A percentile compares a stretch with the other conserved stretches of the same genome.
These are phyloP conservation scores for Oithona nana DNA, from an alignment of 2,888 invertebrate genomes.

Conservation along the genomic window DNA sequence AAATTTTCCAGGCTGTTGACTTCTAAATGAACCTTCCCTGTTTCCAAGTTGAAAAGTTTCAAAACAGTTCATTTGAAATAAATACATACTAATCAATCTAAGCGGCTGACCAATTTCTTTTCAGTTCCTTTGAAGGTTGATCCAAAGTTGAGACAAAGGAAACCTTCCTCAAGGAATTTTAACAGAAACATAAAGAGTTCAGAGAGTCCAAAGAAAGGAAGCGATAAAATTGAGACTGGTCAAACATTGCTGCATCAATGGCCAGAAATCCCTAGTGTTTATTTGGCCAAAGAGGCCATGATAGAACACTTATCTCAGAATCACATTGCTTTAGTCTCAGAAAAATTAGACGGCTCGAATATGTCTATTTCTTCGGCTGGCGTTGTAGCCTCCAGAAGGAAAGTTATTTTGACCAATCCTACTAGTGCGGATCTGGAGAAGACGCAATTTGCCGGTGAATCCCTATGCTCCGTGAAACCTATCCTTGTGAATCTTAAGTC, in stretches of 20 bases:
- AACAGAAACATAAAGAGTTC: too few relatives aligned
- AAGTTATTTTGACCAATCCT: neutral
- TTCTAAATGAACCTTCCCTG: too few relatives aligned
- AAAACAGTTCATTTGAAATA: too few relatives aligned
- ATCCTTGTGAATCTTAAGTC: neutral
- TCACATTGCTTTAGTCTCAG: neutral
- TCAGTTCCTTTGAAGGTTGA: too few relatives aligned
- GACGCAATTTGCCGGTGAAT: neutral
- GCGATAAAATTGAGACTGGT: neutral
- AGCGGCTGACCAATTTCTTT: too few relatives aligned
- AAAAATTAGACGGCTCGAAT: constrained; percentile 5
- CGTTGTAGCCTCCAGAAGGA: neutral
- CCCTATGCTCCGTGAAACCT: neutral
- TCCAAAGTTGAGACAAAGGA: too few relatives aligned
- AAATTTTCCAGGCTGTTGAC: too few relatives aligned
- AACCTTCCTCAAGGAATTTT: too few relatives aligned
- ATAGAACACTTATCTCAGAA: neutral
- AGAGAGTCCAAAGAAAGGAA: too few relatives aligned
- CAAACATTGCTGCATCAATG: neutral
- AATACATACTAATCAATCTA: too few relatives aligned
- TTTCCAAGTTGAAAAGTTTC: too few relatives aligned
- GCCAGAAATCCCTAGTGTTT: neutral
- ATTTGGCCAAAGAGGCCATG: neutral
- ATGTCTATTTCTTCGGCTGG: constrained; percentile 1
- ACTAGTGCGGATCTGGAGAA: neutral